Evolutionary conservation across 2,797 vertebrate genomes (phyloP), one percentile per base, ranked within the genome.

Genomic region (Periparus ater): DNA sequence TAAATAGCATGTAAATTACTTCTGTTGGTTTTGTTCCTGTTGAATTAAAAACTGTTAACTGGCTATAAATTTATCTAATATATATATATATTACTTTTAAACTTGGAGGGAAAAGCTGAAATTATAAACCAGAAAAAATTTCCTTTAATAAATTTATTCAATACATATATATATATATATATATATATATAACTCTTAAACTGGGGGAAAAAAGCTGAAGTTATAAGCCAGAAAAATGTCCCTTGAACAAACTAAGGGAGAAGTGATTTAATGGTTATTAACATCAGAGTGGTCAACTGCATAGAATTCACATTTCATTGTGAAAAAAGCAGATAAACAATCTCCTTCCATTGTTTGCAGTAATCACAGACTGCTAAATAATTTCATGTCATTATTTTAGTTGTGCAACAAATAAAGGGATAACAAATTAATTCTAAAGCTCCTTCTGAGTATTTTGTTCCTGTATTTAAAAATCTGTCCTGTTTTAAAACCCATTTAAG

Each of bases 291-390:
- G 88, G 65, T 77, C 87, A 91, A 42, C 47, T 58, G 45, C 88
- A 88, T 36, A 85, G 70, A 74, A 78, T 48, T 91, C 85, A 30
- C 73, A 83, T 90, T 87, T 78, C 90, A 84, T 57, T 76, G 75
- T 23, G 55, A 77, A 89, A 85, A 30, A 65, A 82, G 36, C 47
- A 79, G 71, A 94, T 84, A 90, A 94, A 85, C 80, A 70, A 60
- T 47, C 68, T 93, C 82, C 27, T 84, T 79, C 91, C 80, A 88
- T 84, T 94, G 89, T 91, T 63, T 78, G 73, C 76, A 75, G 17
- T 84, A 95, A 95, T 88, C 75, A 55, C 40, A 82, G 58, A 50
- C 48, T 66, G 62, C 60, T 85, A 88, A 82, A 92, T 74, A 78
- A 91, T 82, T 91, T 75, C 27, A 77, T 83, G 88, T 40, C 89